A percentile compares a stretch with the other conserved stretches of the same genome.
phyloP scores from a whole-genome alignment of 2,113 vertebrate species.

The Empidonax traillii region DNA sequence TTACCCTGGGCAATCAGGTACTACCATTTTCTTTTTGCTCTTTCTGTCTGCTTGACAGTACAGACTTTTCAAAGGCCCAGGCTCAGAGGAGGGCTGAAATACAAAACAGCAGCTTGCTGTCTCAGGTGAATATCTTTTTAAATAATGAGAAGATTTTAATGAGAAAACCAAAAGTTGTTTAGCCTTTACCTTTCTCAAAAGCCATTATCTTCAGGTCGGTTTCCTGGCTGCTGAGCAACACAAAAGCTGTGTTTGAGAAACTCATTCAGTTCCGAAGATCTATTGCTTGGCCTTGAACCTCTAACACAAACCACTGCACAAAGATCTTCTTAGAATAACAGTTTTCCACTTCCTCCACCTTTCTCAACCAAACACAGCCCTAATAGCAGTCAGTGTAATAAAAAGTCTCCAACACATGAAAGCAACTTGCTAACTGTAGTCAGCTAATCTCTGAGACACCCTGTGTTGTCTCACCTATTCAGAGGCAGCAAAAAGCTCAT shows the following conservation, averaged over 20 bases:
- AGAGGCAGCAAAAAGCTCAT: conserved; percentile 18
- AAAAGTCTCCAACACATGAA: background rate
- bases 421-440: background rate
- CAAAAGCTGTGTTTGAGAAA: background rate
- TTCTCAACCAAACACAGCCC: background rate
- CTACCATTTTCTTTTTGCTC: background rate
- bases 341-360: background rate
- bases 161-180: background rate
- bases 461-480: background rate
- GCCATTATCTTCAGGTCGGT: background rate
- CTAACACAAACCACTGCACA: background rate
- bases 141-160: conserved; percentile 30
- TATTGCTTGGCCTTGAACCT: conserved; percentile 28
- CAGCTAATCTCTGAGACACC: background rate
- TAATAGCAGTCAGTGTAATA: background rate
- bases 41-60: background rate
- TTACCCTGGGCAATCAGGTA: background rate
- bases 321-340: background rate
- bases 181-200: conserved; percentile 2
- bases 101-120: background rate
- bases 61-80: background rate
- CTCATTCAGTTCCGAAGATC: background rate
- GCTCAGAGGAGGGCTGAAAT: background rate
- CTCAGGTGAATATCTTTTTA: background rate
- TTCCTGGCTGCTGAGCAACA: background rate